These are phyloP conservation scores for Micrasema longulum DNA, from an alignment of 1,140 invertebrate genomes.

Conservation along the genomic window DNA sequence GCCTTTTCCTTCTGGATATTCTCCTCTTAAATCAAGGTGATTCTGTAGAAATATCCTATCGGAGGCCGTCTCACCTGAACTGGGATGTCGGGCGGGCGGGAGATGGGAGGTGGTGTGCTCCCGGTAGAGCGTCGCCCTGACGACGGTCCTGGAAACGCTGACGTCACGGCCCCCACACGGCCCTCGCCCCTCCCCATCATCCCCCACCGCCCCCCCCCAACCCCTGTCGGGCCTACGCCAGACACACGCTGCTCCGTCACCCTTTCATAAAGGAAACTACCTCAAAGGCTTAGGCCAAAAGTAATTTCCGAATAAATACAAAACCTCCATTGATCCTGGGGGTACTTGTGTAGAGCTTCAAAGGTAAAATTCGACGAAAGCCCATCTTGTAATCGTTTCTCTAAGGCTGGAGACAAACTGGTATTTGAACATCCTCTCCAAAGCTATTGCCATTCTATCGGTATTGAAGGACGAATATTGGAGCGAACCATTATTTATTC, in stretches of 20 bases:
- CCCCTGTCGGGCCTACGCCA: conserved; percentile 27
- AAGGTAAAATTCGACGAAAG: conserved; percentile 40
- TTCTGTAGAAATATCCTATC: conserved; percentile 26
- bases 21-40: conserved; percentile 31
- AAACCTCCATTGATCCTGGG: conserved; percentile 51
- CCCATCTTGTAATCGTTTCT: conserved; percentile 38
- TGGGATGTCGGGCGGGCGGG: conserved; percentile 4
- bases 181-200: too few relatives aligned
- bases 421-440: conserved; percentile 19
- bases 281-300: conserved; percentile 54
- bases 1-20: conserved; percentile 15
- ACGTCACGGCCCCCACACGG: conserved; percentile 42
- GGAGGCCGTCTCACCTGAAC: conserved; percentile 30
- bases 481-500: background rate
- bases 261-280: conserved; percentile 50
- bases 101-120: conserved; percentile 32
- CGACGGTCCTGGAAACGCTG: conserved; percentile 51
- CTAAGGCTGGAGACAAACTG: conserved; percentile 17
- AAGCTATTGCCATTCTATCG: conserved; percentile 4
- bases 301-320: conserved; percentile 55
- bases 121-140: conserved; percentile 47
- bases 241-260: conserved; percentile 34
- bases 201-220: conserved; percentile 21
- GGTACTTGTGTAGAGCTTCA: conserved; percentile 34
- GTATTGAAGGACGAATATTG: background rate